Percentiles rank a stretch among this genome's conserved stretches.
Evolutionary conservation across 1,140 invertebrate species (phyloP).

Genomic region (Cydia strobilella): DNA sequence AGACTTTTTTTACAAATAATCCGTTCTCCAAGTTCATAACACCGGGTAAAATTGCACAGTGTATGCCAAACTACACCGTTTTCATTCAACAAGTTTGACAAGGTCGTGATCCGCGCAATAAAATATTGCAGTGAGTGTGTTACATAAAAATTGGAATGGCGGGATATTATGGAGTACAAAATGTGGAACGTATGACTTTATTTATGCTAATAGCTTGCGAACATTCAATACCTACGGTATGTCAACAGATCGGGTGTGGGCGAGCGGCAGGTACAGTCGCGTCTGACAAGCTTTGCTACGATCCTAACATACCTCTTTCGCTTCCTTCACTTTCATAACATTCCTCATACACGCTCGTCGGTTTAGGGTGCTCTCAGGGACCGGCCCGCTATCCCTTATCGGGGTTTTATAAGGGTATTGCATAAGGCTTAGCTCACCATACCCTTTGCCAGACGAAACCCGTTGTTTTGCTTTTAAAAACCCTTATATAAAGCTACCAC

Average conservation of each 20-base stretch:
- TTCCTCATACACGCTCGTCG: too few relatives aligned
- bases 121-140: slow-evolving; percentile 15
- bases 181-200: slow-evolving; percentile 50
- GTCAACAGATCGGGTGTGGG: slow-evolving; percentile 63
- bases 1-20: not conserved
- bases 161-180: slow-evolving; percentile 15
- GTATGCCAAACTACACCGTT: not conserved
- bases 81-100: not conserved
- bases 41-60: too few relatives aligned
- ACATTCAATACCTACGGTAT: slow-evolving; percentile 56
- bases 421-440: too few relatives aligned
- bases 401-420: too few relatives aligned
- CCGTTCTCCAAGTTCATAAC: not conserved
- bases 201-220: slow-evolving; percentile 60
- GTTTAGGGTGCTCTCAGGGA: too few relatives aligned
- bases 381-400: too few relatives aligned
- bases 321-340: too few relatives aligned
- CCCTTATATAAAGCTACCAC: too few relatives aligned
- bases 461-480: too few relatives aligned
- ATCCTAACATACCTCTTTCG: too few relatives aligned
- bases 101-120: slow-evolving; percentile 6
- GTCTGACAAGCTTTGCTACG: slow-evolving; percentile 30
- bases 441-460: too few relatives aligned
- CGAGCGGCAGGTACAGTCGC: slow-evolving; percentile 45
- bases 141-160: slow-evolving; percentile 19